A percentile compares a stretch with the other conserved stretches of the same genome.
Evolutionary conservation across 2,113 vertebrate genomes (phyloP).

Genomic region (Mus pahari): DNA sequence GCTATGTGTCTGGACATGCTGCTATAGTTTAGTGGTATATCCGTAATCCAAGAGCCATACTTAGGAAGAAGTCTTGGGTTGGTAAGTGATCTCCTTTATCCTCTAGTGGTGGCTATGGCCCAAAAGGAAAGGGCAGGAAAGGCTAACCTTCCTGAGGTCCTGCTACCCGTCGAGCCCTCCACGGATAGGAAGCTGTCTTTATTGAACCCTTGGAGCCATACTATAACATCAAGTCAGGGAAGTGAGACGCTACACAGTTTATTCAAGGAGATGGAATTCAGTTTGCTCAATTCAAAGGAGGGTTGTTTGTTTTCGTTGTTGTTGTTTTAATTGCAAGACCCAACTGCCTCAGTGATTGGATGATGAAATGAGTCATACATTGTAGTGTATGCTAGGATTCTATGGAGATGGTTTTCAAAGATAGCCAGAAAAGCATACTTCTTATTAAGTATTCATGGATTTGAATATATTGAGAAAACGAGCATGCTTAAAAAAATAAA

Average conservation of each 20-base stretch:
- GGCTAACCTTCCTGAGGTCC: too few relatives aligned
- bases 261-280: background rate
- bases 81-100: background rate
- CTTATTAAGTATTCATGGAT: background rate
- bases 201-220: background rate
- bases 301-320: background rate
- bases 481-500: background rate
- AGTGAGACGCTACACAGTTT: background rate
- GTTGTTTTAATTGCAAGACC: background rate
- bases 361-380: background rate
- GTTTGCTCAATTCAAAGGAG: background rate
- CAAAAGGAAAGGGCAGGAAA: background rate
- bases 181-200: rapidly evolving
- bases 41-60: background rate
- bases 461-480: background rate
- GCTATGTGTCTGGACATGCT: background rate
- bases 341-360: background rate
- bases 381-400: background rate
- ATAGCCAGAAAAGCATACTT: conserved; percentile 25
- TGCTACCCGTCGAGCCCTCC: background rate
- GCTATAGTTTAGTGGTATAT: background rate
- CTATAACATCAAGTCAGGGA: background rate
- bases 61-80: background rate
- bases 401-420: background rate
- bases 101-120: background rate